These are phyloP conservation scores for Ia io DNA, from an alignment of 2,113 vertebrate species.

Conservation along the genomic window DNA sequence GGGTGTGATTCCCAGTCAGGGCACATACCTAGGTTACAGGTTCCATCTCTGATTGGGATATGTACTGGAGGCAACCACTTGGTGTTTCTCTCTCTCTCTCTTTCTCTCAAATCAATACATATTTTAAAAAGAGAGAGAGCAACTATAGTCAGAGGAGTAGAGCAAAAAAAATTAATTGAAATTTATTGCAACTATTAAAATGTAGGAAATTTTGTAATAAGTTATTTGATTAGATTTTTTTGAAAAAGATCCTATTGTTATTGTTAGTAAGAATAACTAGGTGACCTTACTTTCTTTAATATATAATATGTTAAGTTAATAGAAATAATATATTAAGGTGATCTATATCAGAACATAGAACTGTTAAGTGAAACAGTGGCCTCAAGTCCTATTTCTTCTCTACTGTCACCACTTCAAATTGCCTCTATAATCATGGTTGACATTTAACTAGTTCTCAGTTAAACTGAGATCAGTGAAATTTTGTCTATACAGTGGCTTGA, in stretches of 20 bases:
- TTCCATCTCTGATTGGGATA: not conserved
- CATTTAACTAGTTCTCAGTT: not conserved
- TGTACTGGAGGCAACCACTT: not conserved
- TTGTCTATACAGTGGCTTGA: not conserved
- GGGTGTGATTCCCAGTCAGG: not conserved
- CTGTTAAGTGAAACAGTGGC: not conserved
- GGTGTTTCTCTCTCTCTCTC: not conserved
- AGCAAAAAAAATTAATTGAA: not conserved
- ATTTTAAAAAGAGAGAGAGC: not conserved
- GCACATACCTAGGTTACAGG: not conserved
- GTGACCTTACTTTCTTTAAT: not conserved
- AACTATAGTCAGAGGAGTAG: not conserved
- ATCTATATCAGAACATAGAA: not conserved
- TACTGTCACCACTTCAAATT: not conserved
- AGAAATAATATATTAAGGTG: slow-evolving; percentile 24
- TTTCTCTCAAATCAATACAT: too few species aligned
- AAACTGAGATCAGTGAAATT: not conserved
- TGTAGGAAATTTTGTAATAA: slow-evolving; percentile 8
- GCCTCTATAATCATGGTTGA: not conserved
- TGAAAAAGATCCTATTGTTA: not conserved
- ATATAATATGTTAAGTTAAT: slow-evolving; percentile 4
- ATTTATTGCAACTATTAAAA: not conserved
- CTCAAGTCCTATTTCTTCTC: not conserved
- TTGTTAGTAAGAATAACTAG: slow-evolving; percentile 43
- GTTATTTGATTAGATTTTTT: slow-evolving; percentile 11